Base-by-base conservation (phyloP, 2,113 vertebrate genomes). In the Podocnemis expansa region DNA sequence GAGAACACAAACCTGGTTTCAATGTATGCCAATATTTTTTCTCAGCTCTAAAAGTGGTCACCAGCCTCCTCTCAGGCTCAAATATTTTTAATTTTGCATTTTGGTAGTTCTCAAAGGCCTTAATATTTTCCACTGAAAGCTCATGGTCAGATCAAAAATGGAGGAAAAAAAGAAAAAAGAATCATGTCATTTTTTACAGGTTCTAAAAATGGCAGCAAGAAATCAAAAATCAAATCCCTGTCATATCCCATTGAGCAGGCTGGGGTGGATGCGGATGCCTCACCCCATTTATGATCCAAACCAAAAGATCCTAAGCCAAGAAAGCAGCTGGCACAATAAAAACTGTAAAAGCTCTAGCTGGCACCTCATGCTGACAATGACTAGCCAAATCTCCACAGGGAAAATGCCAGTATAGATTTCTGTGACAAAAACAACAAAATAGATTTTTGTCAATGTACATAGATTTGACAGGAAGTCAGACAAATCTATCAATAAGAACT, bases 241-340 rank as follows among this genome's bases (percentile, higher is more conserved):
- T 98, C 97, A 97, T 97, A 97, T 97, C 96, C 96, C 97, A 97
- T 96, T 94, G 96, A 98, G 97, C 97, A 98, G 97, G 91, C 97
- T 97, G 95, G 93, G 97, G 97, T 98, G 95, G 97, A 98, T 98
- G 97, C 83, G 98, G 98, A 98, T 98, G 97, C 97, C 97, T 98
- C 97, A 96, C 98, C 98, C 98, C 98, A 97, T 98, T 98, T 98
- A 97, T 97, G 98, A 98, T 98, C 98, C 97, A 98, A 98, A 98
- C 98, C 98, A 98, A 96, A 98, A 97, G 98, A 98, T 97, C 76
- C 63, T 91, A 95, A 98, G 98, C 98, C 98, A 98, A 98, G 98
- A 98, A 98, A 98, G 98, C 98, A 98, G 98, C 98, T 98, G 98
- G 98, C 98, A 98, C 97, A 97, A 97, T 98, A 98, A 98, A 98